Conservation (phyloP, 2,113 vertebrate genomes). For the Oreotrochilus melanogaster region DNA sequence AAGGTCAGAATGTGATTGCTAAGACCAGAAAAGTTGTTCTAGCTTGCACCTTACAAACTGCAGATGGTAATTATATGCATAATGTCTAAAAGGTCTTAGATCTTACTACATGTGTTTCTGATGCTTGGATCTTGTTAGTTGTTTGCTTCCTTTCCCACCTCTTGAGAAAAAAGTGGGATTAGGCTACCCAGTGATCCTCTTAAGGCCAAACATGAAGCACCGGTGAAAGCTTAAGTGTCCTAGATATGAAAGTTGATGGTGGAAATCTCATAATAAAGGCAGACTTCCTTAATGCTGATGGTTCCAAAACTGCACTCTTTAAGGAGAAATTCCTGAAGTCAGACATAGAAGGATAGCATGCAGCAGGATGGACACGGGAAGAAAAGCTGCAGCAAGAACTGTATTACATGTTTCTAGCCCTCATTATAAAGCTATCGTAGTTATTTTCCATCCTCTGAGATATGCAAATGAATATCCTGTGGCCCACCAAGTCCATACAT, state of each 20-base stretch:
- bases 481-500: slow-evolving; percentile 6
- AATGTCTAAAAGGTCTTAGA: not conserved
- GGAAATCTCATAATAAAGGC: not conserved
- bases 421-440: not conserved
- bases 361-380: not conserved
- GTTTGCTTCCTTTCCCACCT: not conserved
- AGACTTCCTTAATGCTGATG: not conserved
- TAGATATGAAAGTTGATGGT: not conserved
- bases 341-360: not conserved
- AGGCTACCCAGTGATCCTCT: not conserved
- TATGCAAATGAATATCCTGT: slow-evolving; percentile 48
- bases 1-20: not conserved
- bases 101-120: not conserved
- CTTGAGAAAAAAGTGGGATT: not conserved
- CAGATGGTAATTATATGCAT: not conserved
- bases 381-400: not conserved
- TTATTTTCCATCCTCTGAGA: not conserved
- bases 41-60: not conserved
- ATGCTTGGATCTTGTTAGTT: not conserved
- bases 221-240: not conserved
- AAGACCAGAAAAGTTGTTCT: not conserved
- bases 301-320: not conserved
- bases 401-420: not conserved
- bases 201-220: not conserved
- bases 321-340: not conserved